These are phyloP conservation scores for Esox masquinongy DNA, from an alignment of 2,797 vertebrate species.

Conservation along the genomic window DNA sequence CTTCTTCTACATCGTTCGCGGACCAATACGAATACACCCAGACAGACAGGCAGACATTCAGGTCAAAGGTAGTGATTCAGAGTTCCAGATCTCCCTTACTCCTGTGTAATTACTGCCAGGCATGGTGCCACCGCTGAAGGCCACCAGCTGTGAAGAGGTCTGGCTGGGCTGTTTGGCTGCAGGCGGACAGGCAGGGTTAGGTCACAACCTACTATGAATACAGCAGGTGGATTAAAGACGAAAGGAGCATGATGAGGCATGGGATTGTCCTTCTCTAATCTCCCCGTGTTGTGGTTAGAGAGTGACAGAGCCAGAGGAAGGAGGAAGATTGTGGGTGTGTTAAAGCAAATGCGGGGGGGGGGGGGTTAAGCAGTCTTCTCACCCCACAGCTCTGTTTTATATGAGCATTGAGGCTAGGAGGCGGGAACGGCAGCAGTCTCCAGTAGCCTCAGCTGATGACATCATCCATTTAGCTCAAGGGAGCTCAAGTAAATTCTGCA, in stretches of 20 bases:
- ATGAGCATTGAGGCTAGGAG: conserved; percentile 66
- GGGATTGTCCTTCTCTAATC: conserved; percentile 62
- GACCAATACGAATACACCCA: background rate
- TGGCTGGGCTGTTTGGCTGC: background rate
- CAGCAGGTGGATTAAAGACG: conserved; percentile 57
- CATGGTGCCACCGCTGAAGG: background rate
- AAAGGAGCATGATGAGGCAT: conserved; percentile 47
- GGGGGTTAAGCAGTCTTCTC: conserved; percentile 37
- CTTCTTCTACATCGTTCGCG: no score
- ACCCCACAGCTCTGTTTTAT: conserved; percentile 40
- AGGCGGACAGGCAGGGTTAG: conserved; percentile 9
- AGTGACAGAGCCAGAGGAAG: conserved; percentile 31
- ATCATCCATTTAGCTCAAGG: conserved; percentile 84
- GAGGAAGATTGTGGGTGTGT: background rate
- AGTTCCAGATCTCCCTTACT: background rate
- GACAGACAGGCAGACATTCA: background rate
- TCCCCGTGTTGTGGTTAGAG: conserved; percentile 33
- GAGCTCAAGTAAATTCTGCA: conserved; percentile 65
- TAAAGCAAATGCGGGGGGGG: conserved; percentile 11
- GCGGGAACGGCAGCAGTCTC: conserved; percentile 61
- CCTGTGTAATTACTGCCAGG: background rate
- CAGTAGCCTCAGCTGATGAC: conserved; percentile 81
- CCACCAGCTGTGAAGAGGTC: background rate
- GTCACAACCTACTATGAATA: conserved; percentile 48
- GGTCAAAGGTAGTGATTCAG: background rate